Evolutionary conservation across 2,113 vertebrate species (phyloP).

Genomic region (Excalfactoria chinensis): DNA sequence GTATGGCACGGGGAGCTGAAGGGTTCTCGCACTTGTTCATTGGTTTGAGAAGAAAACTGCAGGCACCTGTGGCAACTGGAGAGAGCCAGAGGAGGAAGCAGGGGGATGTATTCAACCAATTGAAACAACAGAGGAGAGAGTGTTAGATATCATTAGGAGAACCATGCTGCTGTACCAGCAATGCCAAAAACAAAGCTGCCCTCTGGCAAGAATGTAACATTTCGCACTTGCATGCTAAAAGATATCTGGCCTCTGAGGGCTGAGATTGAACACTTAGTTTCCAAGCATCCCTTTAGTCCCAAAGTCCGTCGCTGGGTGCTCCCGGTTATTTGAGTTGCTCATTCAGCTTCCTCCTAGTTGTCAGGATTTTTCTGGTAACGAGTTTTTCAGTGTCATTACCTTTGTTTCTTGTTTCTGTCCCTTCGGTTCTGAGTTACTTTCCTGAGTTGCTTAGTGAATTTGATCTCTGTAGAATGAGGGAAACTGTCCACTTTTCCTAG

Average conservation of each 20-base stretch:
- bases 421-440: background rate
- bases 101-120: background rate
- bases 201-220: background rate
- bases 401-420: background rate
- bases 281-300: background rate
- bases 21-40: background rate
- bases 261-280: background rate
- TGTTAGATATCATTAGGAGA: background rate
- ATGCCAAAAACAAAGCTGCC: background rate
- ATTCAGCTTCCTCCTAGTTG: background rate
- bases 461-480: background rate
- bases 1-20: background rate
- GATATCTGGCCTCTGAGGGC: background rate
- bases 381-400: background rate
- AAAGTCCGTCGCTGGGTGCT: background rate
- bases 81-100: background rate
- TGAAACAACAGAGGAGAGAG: background rate
- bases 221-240: background rate
- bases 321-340: background rate
- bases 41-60: background rate
- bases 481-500: background rate
- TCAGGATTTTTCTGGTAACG: background rate
- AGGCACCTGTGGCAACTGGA: background rate
- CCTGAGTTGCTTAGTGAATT: background rate
- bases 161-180: background rate